These are phyloP conservation scores for Elaphurus davidianus DNA, from an alignment of 2,113 vertebrate genomes.

Conservation along the genomic window DNA sequence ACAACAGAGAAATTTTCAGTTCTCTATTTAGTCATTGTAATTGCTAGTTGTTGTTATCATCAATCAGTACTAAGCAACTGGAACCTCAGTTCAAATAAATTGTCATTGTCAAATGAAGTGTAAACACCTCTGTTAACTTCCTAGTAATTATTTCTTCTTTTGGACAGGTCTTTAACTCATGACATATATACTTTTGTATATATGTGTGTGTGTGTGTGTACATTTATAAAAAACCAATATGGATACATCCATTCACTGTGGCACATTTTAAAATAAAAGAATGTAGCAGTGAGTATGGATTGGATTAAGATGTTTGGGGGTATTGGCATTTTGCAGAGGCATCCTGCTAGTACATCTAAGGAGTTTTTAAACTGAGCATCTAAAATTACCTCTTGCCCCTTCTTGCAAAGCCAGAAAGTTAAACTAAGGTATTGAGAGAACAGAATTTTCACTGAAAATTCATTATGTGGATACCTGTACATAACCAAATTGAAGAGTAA, in stretches of 20 bases:
- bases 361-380: constrained; percentile 16
- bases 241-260: constrained; percentile 44
- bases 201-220: background rate
- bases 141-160: constrained; percentile 39
- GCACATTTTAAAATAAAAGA: constrained; percentile 65
- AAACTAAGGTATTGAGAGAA: background rate
- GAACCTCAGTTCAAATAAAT: constrained; percentile 36
- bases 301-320: constrained; percentile 23
- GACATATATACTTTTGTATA: background rate
- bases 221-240: constrained; percentile 26
- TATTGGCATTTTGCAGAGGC: background rate
- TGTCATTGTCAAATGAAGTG: constrained; percentile 41
- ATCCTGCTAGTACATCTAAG: constrained; percentile 9
- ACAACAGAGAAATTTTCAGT: constrained; percentile 14
- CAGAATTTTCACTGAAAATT: background rate
- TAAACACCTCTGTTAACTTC: constrained; percentile 44
- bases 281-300: constrained; percentile 26
- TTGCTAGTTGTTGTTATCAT: background rate
- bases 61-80: background rate
- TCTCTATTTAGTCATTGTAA: background rate
- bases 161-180: constrained; percentile 28
- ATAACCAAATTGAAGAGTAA: background rate
- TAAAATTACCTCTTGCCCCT: background rate
- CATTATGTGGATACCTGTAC: background rate
- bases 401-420: background rate